Base-by-base conservation (phyloP, 2,888 invertebrate genomes). In the Tiliacea aurago region DNA sequence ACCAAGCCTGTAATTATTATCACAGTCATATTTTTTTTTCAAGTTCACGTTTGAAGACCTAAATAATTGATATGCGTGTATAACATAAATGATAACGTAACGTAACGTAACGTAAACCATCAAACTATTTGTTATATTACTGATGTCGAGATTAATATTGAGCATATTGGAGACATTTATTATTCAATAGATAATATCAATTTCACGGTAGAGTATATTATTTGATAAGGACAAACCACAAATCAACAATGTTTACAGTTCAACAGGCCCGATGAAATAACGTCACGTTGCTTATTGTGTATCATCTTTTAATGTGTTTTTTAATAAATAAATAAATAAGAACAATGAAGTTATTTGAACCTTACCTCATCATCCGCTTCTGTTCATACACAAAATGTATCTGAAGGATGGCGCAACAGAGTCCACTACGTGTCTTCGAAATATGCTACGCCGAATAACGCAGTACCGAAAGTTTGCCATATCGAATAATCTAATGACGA, bases 241-340 rank as follows among this genome's bases (percentile, higher is more conserved):
- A 58, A 47, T 58, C 10, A 64, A 75, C 67, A 74, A n/a, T 58
- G 37, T 67, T 78, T 56, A 53, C 49, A 37, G 59, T 53, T 69
- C 59, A 69, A 76, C 37, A 76, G 15, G 28, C 63, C 33, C 45
- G 43, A 51, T 66, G 1, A 55, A 73, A 71, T 78, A 20, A 51
- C 20, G 23, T 9, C 28, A 58, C 18, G 23, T 33, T 15, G 18
- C 10, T 49, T 5, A n/a, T 18, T 41, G 15, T 41, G 10, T 45
- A 15, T 15, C 1, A 20, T 10, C 2, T 41, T 1, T 18, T 15
- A 51, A 11, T 53, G 6, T 20, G 4, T 20, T 43, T 18, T 0
- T 28, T 43, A 15, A 72, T 41, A 15, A 45, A 43, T 37, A 51
- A n/a, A 4, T 18, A 23, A 23, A 15, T 70, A 1, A 37, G 37